These are phyloP conservation scores for Musca domestica DNA, from an alignment of 1,140 invertebrate species.

Conservation along the genomic window DNA sequence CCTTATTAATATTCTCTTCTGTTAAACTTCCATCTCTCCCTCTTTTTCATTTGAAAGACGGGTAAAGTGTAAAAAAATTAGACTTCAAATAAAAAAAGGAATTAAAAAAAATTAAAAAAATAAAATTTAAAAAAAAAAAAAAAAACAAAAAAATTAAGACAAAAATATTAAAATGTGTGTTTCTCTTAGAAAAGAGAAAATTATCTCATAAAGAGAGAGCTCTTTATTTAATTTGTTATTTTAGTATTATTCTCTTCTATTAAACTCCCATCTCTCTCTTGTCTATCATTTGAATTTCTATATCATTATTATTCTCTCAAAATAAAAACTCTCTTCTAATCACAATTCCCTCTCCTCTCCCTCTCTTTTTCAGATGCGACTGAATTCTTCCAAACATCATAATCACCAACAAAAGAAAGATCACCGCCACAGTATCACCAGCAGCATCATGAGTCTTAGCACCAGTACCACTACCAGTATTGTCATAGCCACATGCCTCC, in stretches of 20 bases:
- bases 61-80: neutral
- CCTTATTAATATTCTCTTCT: neutral
- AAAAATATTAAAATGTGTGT: neutral
- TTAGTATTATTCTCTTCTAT: too few relatives aligned
- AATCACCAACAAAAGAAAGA: too few relatives aligned
- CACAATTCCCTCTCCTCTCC: neutral
- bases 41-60: neutral
- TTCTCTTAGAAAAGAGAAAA: neutral
- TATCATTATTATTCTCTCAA: too few relatives aligned
- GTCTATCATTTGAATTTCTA: neutral
- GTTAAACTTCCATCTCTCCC: too few relatives aligned
- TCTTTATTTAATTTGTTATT: too few relatives aligned
- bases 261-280: too few relatives aligned
- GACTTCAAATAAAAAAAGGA: neutral
- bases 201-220: too few relatives aligned
- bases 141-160: neutral
- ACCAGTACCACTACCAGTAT: constrained; percentile 23
- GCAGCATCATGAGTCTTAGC: neutral
- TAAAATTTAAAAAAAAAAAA: too few relatives aligned
- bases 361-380: constrained; percentile 27
- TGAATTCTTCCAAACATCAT: constrained; percentile 1
- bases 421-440: neutral
- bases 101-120: neutral
- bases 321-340: too few relatives aligned
- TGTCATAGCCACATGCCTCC: constrained; percentile 30